These are phyloP conservation scores for Imbricaverruca yamaguchii DNA, from an alignment of 2,888 invertebrate species.

Conservation along the genomic window DNA sequence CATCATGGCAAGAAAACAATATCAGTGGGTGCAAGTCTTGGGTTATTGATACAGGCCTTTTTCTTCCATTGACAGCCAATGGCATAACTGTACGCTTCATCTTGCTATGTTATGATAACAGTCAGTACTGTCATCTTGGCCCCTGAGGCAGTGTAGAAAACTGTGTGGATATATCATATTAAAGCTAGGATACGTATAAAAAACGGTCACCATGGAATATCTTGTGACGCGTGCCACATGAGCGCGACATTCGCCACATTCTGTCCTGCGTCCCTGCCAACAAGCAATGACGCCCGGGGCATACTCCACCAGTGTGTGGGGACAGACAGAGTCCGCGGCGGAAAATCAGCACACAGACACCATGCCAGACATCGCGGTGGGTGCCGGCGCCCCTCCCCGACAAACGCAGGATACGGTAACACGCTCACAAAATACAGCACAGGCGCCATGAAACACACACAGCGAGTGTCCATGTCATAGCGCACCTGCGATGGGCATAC, in stretches of 20 bases:
- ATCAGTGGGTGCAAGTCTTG: background rate
- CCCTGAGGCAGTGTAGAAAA: conserved; percentile 19
- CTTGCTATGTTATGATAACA: background rate
- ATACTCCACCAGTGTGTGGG: no score
- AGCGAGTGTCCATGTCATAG: no score
- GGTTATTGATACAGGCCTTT: background rate
- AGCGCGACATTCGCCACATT: no score
- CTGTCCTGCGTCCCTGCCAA: no score
- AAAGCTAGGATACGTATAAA: conserved; percentile 21
- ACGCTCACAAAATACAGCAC: no score
- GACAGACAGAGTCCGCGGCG: no score
- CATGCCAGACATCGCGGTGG: no score
- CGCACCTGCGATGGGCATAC: no score
- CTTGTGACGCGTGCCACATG: background rate
- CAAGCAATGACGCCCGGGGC: no score
- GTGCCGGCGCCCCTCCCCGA: background rate
- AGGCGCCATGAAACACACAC: no score
- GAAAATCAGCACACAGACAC: no score
- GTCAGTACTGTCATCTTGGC: background rate
- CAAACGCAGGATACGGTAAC: no score
- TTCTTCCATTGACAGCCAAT: background rate
- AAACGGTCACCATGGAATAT: background rate
- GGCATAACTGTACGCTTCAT: background rate
- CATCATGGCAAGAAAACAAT: conserved; percentile 12
- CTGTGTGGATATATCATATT: conserved; percentile 20